These are phyloP conservation scores for Oreamnos americanus DNA, from an alignment of 2,113 vertebrate genomes.

Conservation along the genomic window DNA sequence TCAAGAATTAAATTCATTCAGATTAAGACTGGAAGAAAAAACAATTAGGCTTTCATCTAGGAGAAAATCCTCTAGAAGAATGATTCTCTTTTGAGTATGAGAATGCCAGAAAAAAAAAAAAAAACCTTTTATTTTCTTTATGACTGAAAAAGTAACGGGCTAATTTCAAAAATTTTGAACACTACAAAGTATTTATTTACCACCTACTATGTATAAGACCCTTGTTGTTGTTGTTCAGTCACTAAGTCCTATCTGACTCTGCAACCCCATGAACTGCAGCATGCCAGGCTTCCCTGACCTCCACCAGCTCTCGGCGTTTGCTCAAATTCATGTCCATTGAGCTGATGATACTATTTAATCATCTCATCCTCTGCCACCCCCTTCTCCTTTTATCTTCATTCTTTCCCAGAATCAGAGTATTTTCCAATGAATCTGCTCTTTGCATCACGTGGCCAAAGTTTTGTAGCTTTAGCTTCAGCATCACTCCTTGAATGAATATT, in stretches of 20 bases:
- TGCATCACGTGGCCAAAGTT: not conserved
- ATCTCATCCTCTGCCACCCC: not conserved
- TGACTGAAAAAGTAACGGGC: not conserved
- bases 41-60: not conserved
- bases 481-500: not conserved
- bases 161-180: not conserved
- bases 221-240: not conserved
- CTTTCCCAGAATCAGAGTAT: not conserved
- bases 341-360: not conserved
- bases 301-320: not conserved
- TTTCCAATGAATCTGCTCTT: not conserved
- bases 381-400: not conserved
- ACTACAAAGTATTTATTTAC: not conserved
- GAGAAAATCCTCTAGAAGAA: not conserved
- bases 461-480: not conserved
- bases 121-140: constrained; percentile 14
- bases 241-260: not conserved
- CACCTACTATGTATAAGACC: not conserved
- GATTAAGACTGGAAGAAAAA: constrained; percentile 38
- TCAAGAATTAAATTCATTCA: constrained; percentile 20
- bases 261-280: not conserved
- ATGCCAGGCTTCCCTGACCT: not conserved
- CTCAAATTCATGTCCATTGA: not conserved
- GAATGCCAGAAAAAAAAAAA: not conserved
- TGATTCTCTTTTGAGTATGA: not conserved